Conservation (phyloP, 2,113 vertebrate genomes). For the Cygnus buccinator region DNA sequence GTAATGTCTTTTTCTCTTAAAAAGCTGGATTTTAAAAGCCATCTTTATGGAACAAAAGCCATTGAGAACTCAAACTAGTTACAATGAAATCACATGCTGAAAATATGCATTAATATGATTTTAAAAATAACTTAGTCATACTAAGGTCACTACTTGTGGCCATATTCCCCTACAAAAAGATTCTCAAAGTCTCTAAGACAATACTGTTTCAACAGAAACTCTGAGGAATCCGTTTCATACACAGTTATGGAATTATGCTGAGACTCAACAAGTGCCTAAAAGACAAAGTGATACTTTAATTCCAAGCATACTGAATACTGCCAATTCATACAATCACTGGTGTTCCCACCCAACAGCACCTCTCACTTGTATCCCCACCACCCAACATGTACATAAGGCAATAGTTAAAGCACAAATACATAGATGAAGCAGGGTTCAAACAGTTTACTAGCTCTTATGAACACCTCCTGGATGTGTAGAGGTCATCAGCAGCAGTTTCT, state of each 20-base stretch:
- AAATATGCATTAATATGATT: neutral
- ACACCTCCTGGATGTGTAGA: neutral
- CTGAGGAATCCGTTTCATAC: neutral
- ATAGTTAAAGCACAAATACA: neutral
- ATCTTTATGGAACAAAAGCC: neutral
- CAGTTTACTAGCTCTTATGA: neutral
- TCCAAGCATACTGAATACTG: neutral
- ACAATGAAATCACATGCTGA: neutral
- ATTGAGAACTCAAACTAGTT: neutral
- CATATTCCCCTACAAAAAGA: neutral
- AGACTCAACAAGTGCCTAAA: neutral
- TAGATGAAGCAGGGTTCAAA: neutral
- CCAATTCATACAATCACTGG: neutral
- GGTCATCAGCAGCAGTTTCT: neutral
- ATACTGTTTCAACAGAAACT: neutral
- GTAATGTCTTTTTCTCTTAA: neutral
- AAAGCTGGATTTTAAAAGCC: neutral
- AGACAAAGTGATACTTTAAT: neutral
- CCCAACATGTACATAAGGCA: neutral
- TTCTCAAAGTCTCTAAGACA: neutral
- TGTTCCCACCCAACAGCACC: neutral
- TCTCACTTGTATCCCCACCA: neutral
- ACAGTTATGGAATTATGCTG: neutral
- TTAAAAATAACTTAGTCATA: neutral
- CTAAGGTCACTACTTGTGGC: neutral